A percentile compares a stretch with the other conserved stretches of the same genome.
phyloP scores from a whole-genome alignment of 2,797 vertebrate genomes.

The Graptemys geographica region DNA sequence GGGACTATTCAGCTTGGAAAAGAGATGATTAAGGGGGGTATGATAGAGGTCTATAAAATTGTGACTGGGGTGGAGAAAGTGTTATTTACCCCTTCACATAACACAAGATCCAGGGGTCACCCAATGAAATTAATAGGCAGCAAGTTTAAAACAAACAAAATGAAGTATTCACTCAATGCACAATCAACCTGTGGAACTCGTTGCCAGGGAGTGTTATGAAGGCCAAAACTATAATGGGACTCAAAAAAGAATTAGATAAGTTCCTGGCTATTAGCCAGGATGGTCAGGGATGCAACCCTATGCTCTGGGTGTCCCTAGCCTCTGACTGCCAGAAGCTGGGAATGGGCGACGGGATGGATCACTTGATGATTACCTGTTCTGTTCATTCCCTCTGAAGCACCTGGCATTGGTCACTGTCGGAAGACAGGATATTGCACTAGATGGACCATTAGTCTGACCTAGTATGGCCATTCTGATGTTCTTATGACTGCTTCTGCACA shows the following conservation, averaged over 20 bases:
- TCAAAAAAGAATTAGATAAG: not conserved
- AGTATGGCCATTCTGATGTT: not conserved
- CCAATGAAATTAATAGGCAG: not conserved
- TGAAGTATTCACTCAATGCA: not conserved
- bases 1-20: not conserved
- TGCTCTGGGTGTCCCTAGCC: not conserved
- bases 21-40: not conserved
- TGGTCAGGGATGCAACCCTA: not conserved
- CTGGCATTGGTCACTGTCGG: not conserved
- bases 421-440: not conserved
- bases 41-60: not conserved
- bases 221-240: not conserved
- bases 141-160: not conserved
- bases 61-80: not conserved
- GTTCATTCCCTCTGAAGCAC: not conserved
- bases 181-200: not conserved
- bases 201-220: not conserved
- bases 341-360: not conserved
- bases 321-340: not conserved
- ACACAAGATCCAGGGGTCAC: not conserved
- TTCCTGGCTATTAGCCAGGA: not conserved
- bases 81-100: not conserved
- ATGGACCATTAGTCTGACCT: not conserved
- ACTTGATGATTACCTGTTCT: not conserved
- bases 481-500: not conserved